Percentiles rank a stretch among this genome's conserved stretches.
Conservation (phyloP, 1,140 invertebrate species). For the Leptopilina boulardi region DNA sequence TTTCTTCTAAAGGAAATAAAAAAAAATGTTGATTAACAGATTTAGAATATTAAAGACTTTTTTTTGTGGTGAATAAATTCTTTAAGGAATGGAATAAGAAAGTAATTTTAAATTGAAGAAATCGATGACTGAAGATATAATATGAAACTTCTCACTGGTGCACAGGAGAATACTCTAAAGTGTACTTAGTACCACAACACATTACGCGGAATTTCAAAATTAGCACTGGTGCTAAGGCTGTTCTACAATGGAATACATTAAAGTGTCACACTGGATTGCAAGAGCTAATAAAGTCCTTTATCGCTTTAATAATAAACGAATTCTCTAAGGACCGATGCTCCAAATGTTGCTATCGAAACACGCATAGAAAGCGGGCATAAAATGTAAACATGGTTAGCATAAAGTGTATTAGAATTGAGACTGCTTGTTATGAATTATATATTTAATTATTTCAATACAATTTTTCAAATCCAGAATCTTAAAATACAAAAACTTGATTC, state of each 20-base stretch:
- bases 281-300: slow-evolving; percentile 69
- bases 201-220: slow-evolving; percentile 67
- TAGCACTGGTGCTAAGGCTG: slow-evolving; percentile 57
- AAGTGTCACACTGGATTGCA: slow-evolving; percentile 58
- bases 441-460: not conserved
- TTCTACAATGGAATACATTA: slow-evolving; percentile 68
- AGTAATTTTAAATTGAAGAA: not conserved
- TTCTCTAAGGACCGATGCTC: slow-evolving; percentile 24
- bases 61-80: too few relatives aligned
- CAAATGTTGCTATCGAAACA: slow-evolving; percentile 28
- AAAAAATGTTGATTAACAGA: too few relatives aligned
- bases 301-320: slow-evolving; percentile 51
- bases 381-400: slow-evolving; percentile 22
- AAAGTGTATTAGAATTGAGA: not conserved
- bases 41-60: too few relatives aligned
- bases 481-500: not conserved
- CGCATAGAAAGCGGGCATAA: slow-evolving; percentile 28
- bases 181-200: slow-evolving; percentile 43
- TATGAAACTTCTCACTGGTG: not conserved
- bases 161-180: slow-evolving; percentile 30
- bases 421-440: not conserved
- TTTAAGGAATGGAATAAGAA: too few relatives aligned
- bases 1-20: too few relatives aligned
- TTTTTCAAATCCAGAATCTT: too few relatives aligned
- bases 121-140: not conserved